These are phyloP conservation scores for Myanophis thanlyinensis DNA, from an alignment of 2,113 vertebrate species.

Conservation along the genomic window DNA sequence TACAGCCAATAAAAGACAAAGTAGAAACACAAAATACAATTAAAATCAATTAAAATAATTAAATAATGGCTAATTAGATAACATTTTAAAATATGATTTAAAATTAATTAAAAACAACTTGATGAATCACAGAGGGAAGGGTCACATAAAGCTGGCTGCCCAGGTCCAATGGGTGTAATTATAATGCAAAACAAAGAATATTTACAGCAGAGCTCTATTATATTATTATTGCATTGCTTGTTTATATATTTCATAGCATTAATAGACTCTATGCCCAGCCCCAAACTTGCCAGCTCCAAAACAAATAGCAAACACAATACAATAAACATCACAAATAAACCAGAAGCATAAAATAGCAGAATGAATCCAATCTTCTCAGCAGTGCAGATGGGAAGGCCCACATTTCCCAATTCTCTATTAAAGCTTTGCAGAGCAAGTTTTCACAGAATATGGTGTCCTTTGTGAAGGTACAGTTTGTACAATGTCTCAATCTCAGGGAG, in stretches of 20 bases:
- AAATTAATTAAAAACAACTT: too few relatives aligned
- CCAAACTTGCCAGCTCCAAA: not conserved
- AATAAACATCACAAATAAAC: not conserved
- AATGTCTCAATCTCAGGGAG: not conserved
- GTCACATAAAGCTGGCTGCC: not conserved
- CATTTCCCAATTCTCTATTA: slow-evolving; percentile 7
- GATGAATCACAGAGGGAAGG: not conserved
- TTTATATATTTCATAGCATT: not conserved
- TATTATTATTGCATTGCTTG: not conserved
- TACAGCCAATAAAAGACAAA: too few relatives aligned
- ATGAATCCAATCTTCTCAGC: not conserved
- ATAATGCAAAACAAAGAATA: not conserved
- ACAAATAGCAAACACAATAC: not conserved
- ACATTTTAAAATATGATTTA: too few relatives aligned
- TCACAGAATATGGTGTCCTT: not conserved
- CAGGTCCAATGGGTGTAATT: not conserved
- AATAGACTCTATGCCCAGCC: not conserved
- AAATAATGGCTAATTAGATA: too few relatives aligned
- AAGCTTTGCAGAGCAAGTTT: slow-evolving; percentile 12
- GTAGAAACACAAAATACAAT: too few relatives aligned
- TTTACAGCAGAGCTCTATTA: not conserved
- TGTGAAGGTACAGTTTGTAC: not conserved
- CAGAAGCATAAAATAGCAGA: not conserved
- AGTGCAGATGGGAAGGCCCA: not conserved
- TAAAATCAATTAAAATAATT: too few relatives aligned